Conservation (phyloP, 2,888 invertebrate genomes). For the Acronicta leporina region DNA sequence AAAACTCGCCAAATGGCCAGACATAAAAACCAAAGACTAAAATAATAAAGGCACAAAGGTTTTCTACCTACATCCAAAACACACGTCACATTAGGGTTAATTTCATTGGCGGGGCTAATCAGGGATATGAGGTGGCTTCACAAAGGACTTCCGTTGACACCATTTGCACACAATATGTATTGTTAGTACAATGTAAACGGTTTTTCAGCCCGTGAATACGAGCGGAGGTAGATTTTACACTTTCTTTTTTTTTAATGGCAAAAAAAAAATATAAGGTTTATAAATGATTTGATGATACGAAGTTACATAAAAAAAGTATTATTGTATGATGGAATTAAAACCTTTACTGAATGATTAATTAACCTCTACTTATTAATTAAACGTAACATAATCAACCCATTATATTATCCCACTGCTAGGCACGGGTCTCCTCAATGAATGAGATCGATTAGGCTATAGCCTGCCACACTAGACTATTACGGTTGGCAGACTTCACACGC, state of each 20-base stretch:
- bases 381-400: no score
- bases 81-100: constrained; percentile 56
- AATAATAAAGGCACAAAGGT: constrained; percentile 51
- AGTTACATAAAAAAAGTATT: no score
- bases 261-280: constrained; percentile 3
- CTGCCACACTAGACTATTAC: no score
- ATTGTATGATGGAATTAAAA: no score
- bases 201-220: constrained; percentile 32
- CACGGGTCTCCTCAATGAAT: no score
- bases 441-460: no score
- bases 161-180: constrained; percentile 58
- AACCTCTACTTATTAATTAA: no score
- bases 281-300: not conserved
- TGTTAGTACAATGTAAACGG: constrained; percentile 56
- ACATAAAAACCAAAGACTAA: constrained; percentile 50
- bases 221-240: constrained; percentile 8
- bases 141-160: constrained; percentile 62
- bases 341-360: no score
- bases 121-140: constrained; percentile 64
- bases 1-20: constrained; percentile 36
- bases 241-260: constrained; percentile 4
- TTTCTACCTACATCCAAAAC: constrained; percentile 32
- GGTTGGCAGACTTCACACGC: no score
- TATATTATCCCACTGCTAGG: no score
- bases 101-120: constrained; percentile 60